Conservation (phyloP, 2,888 invertebrate species). For the Cynaeus angustus region DNA sequence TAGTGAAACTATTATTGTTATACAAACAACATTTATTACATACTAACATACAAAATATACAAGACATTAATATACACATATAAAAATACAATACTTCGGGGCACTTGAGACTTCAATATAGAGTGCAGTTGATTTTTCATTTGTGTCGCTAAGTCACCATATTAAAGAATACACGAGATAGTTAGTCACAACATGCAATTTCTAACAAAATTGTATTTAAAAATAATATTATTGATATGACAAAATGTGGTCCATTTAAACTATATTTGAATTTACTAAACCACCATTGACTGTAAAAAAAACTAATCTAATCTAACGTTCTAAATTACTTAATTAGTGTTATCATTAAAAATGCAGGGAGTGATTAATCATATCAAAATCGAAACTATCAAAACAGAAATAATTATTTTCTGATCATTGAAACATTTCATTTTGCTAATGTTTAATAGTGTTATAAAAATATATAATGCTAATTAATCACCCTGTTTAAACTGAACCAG, state of each 20-base stretch:
- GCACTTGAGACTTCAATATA: slow-evolving; percentile 48
- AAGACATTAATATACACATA: slow-evolving; percentile 52
- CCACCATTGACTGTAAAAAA: too few relatives aligned
- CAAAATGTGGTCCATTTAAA: neutral
- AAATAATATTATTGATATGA: neutral
- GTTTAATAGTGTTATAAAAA: too few relatives aligned
- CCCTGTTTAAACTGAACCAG: too few relatives aligned
- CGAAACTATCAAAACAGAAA: too few relatives aligned
- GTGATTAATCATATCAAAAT: too few relatives aligned
- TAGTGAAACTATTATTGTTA: slow-evolving; percentile 22
- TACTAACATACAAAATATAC: slow-evolving; percentile 50
- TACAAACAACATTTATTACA: slow-evolving; percentile 30
- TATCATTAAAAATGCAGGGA: too few relatives aligned
- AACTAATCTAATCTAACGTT: too few relatives aligned
- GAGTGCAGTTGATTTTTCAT: slow-evolving; percentile 34
- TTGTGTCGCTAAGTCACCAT: slow-evolving; percentile 20
- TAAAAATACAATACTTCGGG: slow-evolving; percentile 56
- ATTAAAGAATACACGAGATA: slow-evolving; percentile 20
- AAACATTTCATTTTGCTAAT: too few relatives aligned
- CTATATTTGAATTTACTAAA: too few relatives aligned
- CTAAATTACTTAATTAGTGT: too few relatives aligned
- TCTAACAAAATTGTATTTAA: neutral
- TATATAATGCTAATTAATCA: too few relatives aligned
- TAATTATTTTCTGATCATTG: too few relatives aligned
- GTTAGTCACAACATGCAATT: slow-evolving; percentile 6